Conservation (phyloP, 2,113 vertebrate species). For the Ammodytes marinus region DNA sequence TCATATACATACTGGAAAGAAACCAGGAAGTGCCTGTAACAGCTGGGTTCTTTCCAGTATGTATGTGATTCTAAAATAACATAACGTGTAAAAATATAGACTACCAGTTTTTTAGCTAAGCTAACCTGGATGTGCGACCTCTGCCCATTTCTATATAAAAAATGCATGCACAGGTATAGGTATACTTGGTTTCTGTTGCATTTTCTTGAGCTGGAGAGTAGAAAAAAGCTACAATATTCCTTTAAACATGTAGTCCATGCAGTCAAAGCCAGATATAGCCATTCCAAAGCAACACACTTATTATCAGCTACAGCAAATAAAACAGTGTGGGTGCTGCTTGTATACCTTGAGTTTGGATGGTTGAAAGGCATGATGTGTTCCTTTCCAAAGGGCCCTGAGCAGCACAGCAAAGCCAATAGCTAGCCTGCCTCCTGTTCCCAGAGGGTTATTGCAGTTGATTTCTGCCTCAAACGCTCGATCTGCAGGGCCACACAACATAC, state of each 20-base stretch:
- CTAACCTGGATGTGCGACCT: too few species aligned
- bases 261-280: background rate
- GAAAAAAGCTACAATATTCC: too few species aligned
- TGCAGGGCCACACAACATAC: conserved; percentile 62
- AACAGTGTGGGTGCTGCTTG: background rate
- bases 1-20: too few species aligned
- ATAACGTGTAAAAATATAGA: too few species aligned
- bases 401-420: conserved; percentile 96
- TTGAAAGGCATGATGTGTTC: conserved; percentile 97
- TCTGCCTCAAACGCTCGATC: conserved; percentile 95
- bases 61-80: too few species aligned
- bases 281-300: background rate
- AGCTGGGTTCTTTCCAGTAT: too few species aligned
- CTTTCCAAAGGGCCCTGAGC: conserved; percentile 96
- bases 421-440: conserved; percentile 94
- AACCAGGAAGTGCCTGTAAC: too few species aligned
- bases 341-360: conserved; percentile 97
- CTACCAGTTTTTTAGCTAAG: too few species aligned
- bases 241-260: background rate
- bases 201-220: too few species aligned
- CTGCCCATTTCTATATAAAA: too few species aligned
- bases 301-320: background rate
- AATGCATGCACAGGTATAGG: too few species aligned
- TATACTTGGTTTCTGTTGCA: too few species aligned
- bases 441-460: conserved; percentile 96